These are phyloP conservation scores for Bembecia ichneumoniformis DNA, from an alignment of 2,888 invertebrate species.

Conservation along the genomic window DNA sequence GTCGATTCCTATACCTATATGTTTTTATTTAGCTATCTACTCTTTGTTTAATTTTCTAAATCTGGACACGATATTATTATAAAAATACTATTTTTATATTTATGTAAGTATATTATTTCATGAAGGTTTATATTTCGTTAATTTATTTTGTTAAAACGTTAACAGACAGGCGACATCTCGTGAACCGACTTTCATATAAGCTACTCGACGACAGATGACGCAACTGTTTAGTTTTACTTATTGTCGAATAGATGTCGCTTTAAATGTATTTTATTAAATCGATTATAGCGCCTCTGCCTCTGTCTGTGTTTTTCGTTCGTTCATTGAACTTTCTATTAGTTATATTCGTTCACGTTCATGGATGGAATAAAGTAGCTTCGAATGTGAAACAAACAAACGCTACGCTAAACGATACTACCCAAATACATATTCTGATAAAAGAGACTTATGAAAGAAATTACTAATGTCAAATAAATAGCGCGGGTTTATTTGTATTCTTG, in stretches of 20 bases:
- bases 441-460: conserved; percentile 36
- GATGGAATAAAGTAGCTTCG: neutral
- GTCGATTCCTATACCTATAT: rapidly evolving
- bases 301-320: neutral
- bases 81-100: no score
- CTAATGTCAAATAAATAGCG: conserved; percentile 43
- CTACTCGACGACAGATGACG: neutral
- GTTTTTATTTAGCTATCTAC: no score
- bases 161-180: no score
- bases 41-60: no score
- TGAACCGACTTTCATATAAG: no score
- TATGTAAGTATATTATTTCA: no score
- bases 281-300: neutral
- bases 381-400: neutral
- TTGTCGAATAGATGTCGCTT: neutral
- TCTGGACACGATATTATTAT: no score
- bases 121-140: no score
- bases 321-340: neutral
- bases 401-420: neutral
- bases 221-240: neutral
- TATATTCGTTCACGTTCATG: no score
- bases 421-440: neutral
- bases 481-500: conserved; percentile 21
- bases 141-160: no score
- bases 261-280: neutral